Conservation (phyloP, 2,113 vertebrate species). For the Piprites chloris region DNA sequence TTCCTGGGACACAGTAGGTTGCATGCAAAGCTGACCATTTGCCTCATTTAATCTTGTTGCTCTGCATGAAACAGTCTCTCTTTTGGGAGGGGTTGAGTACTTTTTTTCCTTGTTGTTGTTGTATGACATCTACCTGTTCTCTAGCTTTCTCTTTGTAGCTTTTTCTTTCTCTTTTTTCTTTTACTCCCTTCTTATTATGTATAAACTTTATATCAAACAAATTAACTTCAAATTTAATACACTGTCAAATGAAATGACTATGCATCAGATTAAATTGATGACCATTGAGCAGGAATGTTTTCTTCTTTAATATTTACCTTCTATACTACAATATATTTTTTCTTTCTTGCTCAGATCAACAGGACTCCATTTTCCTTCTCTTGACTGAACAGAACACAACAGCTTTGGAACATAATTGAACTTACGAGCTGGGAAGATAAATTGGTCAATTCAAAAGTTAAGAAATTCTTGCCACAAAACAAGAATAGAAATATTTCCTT, state of each 20-base stretch:
- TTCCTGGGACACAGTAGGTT: neutral
- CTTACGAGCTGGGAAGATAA: neutral
- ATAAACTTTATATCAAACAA: neutral
- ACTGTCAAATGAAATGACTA: neutral
- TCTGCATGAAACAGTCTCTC: neutral
- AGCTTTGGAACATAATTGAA: neutral
- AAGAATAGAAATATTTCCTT: neutral
- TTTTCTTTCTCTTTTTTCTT: neutral
- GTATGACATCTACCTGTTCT: neutral
- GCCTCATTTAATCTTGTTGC: neutral
- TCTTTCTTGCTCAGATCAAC: neutral
- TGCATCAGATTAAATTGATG: neutral
- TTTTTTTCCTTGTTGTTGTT: too few relatives aligned
- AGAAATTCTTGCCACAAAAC: neutral
- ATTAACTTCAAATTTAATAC: neutral
- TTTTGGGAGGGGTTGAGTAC: neutral
- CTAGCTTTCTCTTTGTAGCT: neutral
- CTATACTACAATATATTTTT: neutral
- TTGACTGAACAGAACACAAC: neutral
- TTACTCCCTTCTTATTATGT: neutral
- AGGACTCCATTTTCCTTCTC: neutral
- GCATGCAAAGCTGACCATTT: neutral
- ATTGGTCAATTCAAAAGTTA: neutral
- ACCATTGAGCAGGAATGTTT: neutral
- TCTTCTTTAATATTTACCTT: neutral